Percentiles rank a stretch among this genome's conserved stretches.
phyloP scores from a whole-genome alignment of 2,888 invertebrate genomes.

The Zeuzera pyrina region DNA sequence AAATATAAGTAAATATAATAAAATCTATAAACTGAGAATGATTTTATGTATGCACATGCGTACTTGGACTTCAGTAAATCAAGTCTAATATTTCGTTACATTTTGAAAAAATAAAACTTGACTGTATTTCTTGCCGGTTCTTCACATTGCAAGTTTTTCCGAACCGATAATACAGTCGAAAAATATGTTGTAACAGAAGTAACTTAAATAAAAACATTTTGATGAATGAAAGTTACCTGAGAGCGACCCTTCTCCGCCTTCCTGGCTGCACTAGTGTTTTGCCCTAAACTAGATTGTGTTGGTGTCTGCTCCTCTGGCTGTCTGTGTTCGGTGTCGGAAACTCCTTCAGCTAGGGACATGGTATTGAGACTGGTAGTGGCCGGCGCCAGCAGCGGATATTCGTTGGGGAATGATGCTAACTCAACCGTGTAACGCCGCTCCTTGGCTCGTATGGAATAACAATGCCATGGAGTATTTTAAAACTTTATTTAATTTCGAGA shows the following conservation, averaged over 20 bases:
- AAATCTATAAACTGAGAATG: no score
- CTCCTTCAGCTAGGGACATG: slow-evolving; percentile 64
- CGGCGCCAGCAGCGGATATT: slow-evolving; percentile 38
- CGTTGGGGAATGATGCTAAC: slow-evolving; percentile 38
- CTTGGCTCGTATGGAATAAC: slow-evolving; percentile 20
- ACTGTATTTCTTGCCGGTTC: no score
- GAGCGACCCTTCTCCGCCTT: slow-evolving; percentile 19
- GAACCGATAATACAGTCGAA: no score
- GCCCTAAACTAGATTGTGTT: no score
- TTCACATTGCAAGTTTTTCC: no score
- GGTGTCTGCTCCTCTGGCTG: slow-evolving; percentile 22
- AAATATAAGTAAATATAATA: no score
- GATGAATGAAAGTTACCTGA: slow-evolving; percentile 17
- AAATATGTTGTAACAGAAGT: no score
- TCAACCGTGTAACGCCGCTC: slow-evolving; percentile 49
- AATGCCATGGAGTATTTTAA: slow-evolving; percentile 26
- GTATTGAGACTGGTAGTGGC: slow-evolving; percentile 49
- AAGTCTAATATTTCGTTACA: no score
- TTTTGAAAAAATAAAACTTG: no score
- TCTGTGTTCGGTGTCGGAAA: slow-evolving; percentile 51
- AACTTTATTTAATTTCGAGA: slow-evolving; percentile 2
- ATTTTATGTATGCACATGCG: no score
- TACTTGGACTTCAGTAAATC: no score
- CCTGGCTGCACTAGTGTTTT: slow-evolving; percentile 6
- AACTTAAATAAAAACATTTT: no score